These are phyloP conservation scores for Hypselothyrea guttata DNA, from an alignment of 2,888 invertebrate genomes.

Conservation along the genomic window DNA sequence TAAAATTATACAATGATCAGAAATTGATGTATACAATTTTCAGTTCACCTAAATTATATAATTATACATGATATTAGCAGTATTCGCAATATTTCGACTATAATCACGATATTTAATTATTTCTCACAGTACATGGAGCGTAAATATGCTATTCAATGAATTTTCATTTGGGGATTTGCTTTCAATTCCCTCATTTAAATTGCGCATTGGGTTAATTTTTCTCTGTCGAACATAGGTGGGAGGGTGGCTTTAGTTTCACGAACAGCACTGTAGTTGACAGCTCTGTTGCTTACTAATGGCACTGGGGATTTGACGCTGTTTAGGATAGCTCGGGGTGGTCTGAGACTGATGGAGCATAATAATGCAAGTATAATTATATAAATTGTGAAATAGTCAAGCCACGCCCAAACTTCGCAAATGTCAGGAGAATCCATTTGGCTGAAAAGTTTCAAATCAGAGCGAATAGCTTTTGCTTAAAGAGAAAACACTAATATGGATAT, in stretches of 20 bases:
- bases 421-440: background rate
- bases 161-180: constrained; percentile 41
- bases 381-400: constrained; percentile 24
- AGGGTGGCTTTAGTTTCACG: constrained; percentile 51
- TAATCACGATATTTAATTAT: no score
- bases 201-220: constrained; percentile 40
- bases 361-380: constrained; percentile 53
- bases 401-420: constrained; percentile 8
- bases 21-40: no score
- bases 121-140: no score
- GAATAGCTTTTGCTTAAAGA: background rate
- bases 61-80: no score
- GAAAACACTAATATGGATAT: background rate
- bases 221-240: constrained; percentile 15
- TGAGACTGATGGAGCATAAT: constrained; percentile 48
- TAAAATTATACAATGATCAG: no score
- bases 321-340: constrained; percentile 3
- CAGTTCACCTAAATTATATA: no score
- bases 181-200: constrained; percentile 55
- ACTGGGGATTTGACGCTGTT: constrained; percentile 49
- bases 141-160: constrained; percentile 46
- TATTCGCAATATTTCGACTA: no score
- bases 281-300: constrained; percentile 57
- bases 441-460: no score
- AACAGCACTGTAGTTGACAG: constrained; percentile 60